Evolutionary conservation across 2,888 invertebrate genomes (phyloP).

Genomic region (Cenopis cana): DNA sequence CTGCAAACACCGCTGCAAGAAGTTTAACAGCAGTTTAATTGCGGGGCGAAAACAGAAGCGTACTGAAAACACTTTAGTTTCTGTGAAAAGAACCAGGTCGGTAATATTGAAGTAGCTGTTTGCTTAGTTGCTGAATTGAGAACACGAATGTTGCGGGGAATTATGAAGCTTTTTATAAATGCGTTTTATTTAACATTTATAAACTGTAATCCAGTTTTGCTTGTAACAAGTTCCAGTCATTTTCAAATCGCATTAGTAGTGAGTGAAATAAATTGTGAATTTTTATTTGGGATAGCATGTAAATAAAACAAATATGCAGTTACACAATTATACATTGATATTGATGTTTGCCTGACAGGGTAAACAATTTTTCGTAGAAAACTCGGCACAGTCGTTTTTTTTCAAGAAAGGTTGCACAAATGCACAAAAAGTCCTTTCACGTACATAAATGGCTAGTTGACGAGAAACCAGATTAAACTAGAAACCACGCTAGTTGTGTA

Average conservation of each 20-base stretch:
- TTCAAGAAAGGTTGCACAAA: background rate
- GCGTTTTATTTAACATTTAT: conserved; percentile 18
- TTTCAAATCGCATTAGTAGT: background rate
- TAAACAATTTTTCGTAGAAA: background rate
- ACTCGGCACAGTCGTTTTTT: background rate
- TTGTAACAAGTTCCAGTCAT: background rate
- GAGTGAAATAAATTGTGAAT: background rate
- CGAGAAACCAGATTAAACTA: background rate
- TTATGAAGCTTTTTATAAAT: conserved; percentile 24
- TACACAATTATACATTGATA: background rate
- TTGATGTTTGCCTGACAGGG: background rate
- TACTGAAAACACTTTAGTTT: conserved; percentile 79
- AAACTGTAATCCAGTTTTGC: conserved; percentile 5
- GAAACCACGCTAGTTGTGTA: conserved; percentile 24
- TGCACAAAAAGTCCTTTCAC: background rate
- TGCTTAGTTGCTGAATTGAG: conserved; percentile 66
- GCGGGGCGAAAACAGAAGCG: conserved; percentile 81
- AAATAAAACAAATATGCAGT: background rate
- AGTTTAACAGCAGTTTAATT: conserved; percentile 85
- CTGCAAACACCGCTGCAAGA: conserved; percentile 82
- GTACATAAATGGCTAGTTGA: background rate
- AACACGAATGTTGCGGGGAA: conserved; percentile 56
- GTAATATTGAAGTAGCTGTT: conserved; percentile 55
- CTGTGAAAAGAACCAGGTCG: conserved; percentile 76
- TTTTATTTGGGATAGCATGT: background rate